Base-by-base conservation (phyloP, 2,888 invertebrate genomes). In the Drosophila neonasuta region DNA sequence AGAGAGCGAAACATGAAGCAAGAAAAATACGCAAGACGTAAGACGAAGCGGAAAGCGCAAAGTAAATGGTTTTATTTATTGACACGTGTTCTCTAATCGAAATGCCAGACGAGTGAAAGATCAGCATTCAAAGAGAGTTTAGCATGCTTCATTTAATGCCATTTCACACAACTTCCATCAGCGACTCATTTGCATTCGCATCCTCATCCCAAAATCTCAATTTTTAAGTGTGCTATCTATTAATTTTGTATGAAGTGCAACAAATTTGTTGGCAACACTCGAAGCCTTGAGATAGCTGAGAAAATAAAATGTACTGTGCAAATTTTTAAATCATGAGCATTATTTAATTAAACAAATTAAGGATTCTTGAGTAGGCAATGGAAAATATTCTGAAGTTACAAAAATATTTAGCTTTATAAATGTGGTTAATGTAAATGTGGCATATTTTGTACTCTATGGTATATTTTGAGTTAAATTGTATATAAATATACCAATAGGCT, bases 21-120 rank as follows among this genome's bases (percentile, higher is more conserved):
- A 32, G 32, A 32, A 10, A 11, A n/a, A 36, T 24, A 24, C 24
- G 24, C 6, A n/a, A 36, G 36, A 36, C 24, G 24, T 11, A 41
- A 11, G 30, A 32, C 9, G 10, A 44, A 42, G 11, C 39, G 29
- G 13, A 39, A 13, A 57, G 20, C 9, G 42, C 44, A 11, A 48
- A 55, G 77, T 68, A 86, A 83, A 87, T 86, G 87, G 68, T 83
- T 87, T 87, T 87, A 83, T 83, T 86, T 87, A 87, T 82, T 87
- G 83, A 87, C 86, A 83, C 86, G 82, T 87, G 83, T 86, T 82
- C 77, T 71, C 73, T 74, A 86, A 87, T 73, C 77, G 68, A 74
- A 64, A 48, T 66, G 58, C 45, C 57, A 56, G 51, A 39, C 7
- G n/a, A 42, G 13, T 13, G 42, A 58, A 17, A 49, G 48, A 57